Percentiles rank a stretch among this genome's conserved stretches.
Conservation (phyloP, 2,797 vertebrate species). For the Channa striata region DNA sequence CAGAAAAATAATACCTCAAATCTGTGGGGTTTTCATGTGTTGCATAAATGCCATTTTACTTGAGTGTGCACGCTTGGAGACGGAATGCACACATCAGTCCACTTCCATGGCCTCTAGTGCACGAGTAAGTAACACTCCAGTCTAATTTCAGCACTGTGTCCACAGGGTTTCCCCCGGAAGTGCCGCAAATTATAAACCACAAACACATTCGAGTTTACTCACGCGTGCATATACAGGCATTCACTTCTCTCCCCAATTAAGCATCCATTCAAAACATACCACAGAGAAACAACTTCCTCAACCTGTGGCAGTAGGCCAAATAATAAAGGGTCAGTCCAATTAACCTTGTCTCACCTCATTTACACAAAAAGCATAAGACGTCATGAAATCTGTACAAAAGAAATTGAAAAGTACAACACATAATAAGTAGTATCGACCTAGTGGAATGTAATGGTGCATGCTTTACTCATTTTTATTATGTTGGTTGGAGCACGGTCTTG, state of each 20-base stretch:
- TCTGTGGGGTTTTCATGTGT: conserved; percentile 47
- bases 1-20: conserved; percentile 50
- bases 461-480: not conserved
- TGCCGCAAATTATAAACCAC: conserved; percentile 62
- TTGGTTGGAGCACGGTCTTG: too few relatives aligned
- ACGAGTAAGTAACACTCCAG: conserved; percentile 45
- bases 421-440: not conserved
- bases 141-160: conserved; percentile 55
- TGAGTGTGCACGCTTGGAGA: conserved; percentile 34
- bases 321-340: conserved; percentile 36
- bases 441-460: too few relatives aligned
- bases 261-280: conserved; percentile 50
- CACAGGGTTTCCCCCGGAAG: conserved; percentile 64
- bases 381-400: not conserved
- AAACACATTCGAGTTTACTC: conserved; percentile 49
- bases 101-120: conserved; percentile 67
- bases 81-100: conserved; percentile 57
- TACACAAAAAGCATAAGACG: not conserved
- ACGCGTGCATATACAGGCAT: conserved; percentile 35
- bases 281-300: conserved; percentile 49
- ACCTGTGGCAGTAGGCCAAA: conserved; percentile 41
- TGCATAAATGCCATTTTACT: conserved; percentile 62
- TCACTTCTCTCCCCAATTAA: conserved; percentile 64
- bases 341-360: conserved; percentile 26
- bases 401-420: not conserved